Evolutionary conservation across 2,888 invertebrate genomes (phyloP).

Genomic region (Idaea straminata): DNA sequence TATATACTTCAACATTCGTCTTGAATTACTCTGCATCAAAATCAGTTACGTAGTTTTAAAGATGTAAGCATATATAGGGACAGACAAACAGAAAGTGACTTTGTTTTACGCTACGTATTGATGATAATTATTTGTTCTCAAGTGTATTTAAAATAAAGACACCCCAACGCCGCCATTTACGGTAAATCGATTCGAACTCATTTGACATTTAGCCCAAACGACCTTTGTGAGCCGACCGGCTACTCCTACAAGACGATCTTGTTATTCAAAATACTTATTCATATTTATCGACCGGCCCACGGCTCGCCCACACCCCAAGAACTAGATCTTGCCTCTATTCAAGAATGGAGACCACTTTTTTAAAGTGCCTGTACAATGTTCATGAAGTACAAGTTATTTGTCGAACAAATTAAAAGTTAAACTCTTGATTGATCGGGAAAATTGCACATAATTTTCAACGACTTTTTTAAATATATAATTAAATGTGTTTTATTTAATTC

Average conservation of each 20-base stretch:
- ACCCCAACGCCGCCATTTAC: background rate
- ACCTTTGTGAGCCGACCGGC: constrained; percentile 69
- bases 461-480: too few relatives aligned
- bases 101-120: too few relatives aligned
- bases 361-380: background rate
- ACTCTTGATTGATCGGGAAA: too few relatives aligned
- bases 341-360: constrained; percentile 15
- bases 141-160: background rate
- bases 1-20: too few relatives aligned
- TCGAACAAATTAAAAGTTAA: too few relatives aligned
- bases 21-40: too few relatives aligned
- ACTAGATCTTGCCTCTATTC: constrained; percentile 59
- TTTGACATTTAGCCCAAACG: constrained; percentile 72
- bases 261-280: constrained; percentile 42
- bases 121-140: too few relatives aligned
- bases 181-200: constrained; percentile 13
- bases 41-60: too few relatives aligned
- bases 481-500: too few relatives aligned
- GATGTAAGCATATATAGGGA: too few relatives aligned
- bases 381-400: background rate
- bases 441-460: too few relatives aligned
- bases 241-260: constrained; percentile 58
- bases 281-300: constrained; percentile 41
- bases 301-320: constrained; percentile 60
- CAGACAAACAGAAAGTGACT: too few relatives aligned